Conservation (phyloP, 2,797 vertebrate genomes). For the Anableps anableps region DNA sequence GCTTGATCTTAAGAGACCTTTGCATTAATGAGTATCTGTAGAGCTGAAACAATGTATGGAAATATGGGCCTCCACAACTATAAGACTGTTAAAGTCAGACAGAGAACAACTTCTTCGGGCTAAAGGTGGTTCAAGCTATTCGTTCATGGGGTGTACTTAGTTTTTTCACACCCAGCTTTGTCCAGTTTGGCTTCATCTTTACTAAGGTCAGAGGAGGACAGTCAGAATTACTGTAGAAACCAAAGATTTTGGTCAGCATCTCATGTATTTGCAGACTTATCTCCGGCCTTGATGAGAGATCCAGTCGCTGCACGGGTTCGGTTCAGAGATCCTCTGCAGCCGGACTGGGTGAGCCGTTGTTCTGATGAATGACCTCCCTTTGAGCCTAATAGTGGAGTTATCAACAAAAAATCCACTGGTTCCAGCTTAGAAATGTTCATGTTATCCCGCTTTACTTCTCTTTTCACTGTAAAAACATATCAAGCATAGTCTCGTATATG, state of each 20-base stretch:
- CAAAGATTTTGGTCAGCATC: neutral
- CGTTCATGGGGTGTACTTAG: too few species aligned
- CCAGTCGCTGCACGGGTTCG: neutral
- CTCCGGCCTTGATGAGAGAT: neutral
- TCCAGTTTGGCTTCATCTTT: too few species aligned
- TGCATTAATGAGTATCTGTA: neutral
- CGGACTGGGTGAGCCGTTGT: neutral
- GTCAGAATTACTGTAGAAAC: neutral
- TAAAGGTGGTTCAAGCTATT: too few species aligned
- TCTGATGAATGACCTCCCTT: too few species aligned
- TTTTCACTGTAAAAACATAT: neutral
- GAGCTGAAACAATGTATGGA: neutral
- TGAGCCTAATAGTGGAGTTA: neutral
- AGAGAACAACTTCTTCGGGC: too few species aligned
- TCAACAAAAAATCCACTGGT: neutral
- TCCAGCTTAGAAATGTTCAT: neutral
- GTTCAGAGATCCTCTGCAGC: neutral
- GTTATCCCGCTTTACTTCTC: neutral
- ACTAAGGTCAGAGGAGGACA: neutral
- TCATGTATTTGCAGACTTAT: neutral
- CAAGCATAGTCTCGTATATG: slow-evolving; percentile 56
- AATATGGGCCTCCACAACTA: neutral
- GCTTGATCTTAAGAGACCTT: neutral
- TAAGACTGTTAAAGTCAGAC: too few species aligned
- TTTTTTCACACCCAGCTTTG: too few species aligned